These are phyloP conservation scores for Archips xylosteana DNA, from an alignment of 2,888 invertebrate genomes.

Conservation along the genomic window DNA sequence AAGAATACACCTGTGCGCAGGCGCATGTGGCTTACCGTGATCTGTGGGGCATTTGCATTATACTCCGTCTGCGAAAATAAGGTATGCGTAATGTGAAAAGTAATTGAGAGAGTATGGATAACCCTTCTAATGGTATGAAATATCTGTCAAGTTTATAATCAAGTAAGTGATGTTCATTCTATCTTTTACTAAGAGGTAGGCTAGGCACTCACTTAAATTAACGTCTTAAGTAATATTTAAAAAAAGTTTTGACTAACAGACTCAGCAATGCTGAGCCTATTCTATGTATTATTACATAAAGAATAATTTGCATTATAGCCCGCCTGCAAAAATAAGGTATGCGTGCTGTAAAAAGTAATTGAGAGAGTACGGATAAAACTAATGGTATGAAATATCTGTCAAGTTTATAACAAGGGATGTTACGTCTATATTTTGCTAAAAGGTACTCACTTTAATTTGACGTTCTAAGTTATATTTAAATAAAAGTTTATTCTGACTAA, in stretches of 20 bases:
- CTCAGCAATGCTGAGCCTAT: no score
- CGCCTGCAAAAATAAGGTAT: background rate
- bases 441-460: background rate
- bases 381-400: background rate
- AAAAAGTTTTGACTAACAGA: no score
- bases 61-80: background rate
- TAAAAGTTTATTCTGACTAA: no score
- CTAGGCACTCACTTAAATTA: background rate
- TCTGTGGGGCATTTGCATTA: conserved; percentile 12
- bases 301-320: no score
- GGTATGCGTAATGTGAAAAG: background rate
- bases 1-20: conserved; percentile 38
- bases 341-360: background rate
- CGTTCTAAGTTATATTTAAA: no score
- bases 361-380: background rate
- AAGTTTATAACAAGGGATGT: background rate
- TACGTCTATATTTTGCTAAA: background rate
- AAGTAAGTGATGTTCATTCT: background rate
- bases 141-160: background rate
- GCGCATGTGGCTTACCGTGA: conserved; percentile 25
- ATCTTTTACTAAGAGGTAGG: background rate
- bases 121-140: background rate
- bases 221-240: no score
- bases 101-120: background rate
- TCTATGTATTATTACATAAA: no score